These are phyloP conservation scores for Thymallus thymallus DNA, from an alignment of 2,113 vertebrate genomes.

Conservation along the genomic window DNA sequence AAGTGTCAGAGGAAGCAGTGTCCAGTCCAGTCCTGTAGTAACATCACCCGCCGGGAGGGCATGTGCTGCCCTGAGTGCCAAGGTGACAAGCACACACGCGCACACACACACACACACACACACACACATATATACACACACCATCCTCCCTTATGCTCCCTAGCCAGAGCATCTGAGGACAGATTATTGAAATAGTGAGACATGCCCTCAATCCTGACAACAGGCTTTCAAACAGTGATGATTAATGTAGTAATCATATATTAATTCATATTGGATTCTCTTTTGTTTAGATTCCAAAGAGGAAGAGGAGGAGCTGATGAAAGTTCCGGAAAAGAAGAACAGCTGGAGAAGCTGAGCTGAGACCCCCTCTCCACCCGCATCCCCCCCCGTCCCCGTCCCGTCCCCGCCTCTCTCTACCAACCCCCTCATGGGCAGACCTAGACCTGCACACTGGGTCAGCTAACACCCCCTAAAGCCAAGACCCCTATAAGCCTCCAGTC, in stretches of 20 bases:
- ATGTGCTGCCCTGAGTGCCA: slow-evolving; percentile 81
- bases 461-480: background rate
- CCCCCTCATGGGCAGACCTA: slow-evolving; percentile 26
- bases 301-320: slow-evolving; percentile 62
- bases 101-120: slow-evolving; percentile 9
- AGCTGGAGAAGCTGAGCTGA: slow-evolving; percentile 72
- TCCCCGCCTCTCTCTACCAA: slow-evolving; percentile 6
- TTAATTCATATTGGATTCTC: background rate
- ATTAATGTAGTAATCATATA: background rate
- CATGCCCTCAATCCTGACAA: slow-evolving; percentile 1
- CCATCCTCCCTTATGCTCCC: slow-evolving; percentile 8
- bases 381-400: background rate
- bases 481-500: background rate
- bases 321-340: slow-evolving; percentile 65
- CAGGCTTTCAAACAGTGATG: background rate
- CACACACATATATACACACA: slow-evolving; percentile 1
- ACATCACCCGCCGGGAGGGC: slow-evolving; percentile 68
- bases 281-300: slow-evolving; percentile 54
- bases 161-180: background rate
- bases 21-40: slow-evolving; percentile 70
- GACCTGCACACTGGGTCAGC: slow-evolving; percentile 51
- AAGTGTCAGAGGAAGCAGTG: slow-evolving; percentile 89
- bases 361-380: background rate
- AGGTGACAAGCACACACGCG: slow-evolving; percentile 59
- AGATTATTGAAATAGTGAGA: background rate